A percentile compares a stretch with the other conserved stretches of the same genome.
These are phyloP conservation scores for Helobdella robusta DNA, from an alignment of 2,888 invertebrate species.

Conservation along the genomic window DNA sequence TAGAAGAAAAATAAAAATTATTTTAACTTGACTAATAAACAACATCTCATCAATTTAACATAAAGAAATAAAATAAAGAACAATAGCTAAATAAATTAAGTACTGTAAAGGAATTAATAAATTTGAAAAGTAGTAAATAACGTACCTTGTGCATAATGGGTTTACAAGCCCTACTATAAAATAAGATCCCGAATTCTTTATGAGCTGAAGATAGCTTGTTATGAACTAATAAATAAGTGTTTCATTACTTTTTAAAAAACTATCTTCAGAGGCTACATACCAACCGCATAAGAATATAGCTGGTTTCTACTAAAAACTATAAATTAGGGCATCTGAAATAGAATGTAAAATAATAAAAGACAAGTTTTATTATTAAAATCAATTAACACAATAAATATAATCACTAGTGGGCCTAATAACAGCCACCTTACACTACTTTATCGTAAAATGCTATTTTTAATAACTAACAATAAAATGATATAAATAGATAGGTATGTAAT, in stretches of 20 bases:
- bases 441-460: slow-evolving; percentile 14
- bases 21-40: neutral
- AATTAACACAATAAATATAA: slow-evolving; percentile 51
- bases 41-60: slow-evolving; percentile 48
- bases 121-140: slow-evolving; percentile 39
- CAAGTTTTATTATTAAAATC: neutral
- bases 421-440: slow-evolving; percentile 30
- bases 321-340: slow-evolving; percentile 22
- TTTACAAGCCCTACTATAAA: slow-evolving; percentile 43
- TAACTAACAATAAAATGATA: slow-evolving; percentile 17
- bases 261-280: slow-evolving; percentile 36
- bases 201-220: slow-evolving; percentile 32
- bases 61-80: slow-evolving; percentile 1
- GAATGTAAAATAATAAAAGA: slow-evolving; percentile 29
- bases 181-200: slow-evolving; percentile 30
- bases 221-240: slow-evolving; percentile 30
- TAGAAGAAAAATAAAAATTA: slow-evolving; percentile 19
- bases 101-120: slow-evolving; percentile 25
- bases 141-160: slow-evolving; percentile 68
- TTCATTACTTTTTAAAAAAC: slow-evolving; percentile 37
- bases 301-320: slow-evolving; percentile 31
- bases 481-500: slow-evolving; percentile 17
- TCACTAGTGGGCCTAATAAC: slow-evolving; percentile 46
- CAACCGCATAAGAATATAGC: slow-evolving; percentile 34
- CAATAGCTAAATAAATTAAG: slow-evolving; percentile 54